These are phyloP conservation scores for Druon quercuslanigerum DNA, from an alignment of 1,140 invertebrate genomes.

Conservation along the genomic window DNA sequence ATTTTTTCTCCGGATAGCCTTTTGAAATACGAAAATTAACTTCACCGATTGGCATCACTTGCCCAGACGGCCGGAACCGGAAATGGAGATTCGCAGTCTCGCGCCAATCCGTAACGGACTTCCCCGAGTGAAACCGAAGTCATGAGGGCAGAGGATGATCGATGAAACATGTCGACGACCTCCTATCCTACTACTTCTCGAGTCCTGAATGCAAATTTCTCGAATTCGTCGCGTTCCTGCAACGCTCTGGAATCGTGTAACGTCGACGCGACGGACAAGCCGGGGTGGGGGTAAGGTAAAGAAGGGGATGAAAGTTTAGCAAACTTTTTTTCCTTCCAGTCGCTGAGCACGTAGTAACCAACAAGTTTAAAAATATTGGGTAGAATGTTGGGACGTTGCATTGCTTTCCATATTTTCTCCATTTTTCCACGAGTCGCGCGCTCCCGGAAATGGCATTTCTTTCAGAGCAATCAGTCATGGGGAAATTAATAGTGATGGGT, in stretches of 20 bases:
- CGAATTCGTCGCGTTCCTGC: background rate
- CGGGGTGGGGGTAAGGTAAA: background rate
- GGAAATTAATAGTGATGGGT: background rate
- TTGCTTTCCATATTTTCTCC: conserved; percentile 15
- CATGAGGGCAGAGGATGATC: conserved; percentile 39
- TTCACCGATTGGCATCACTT: conserved; percentile 24
- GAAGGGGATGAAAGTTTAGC: background rate
- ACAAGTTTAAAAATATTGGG: conserved; percentile 3
- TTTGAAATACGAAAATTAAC: background rate
- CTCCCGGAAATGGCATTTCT: background rate
- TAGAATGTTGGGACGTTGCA: conserved; percentile 1
- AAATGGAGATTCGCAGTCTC: conserved; percentile 45
- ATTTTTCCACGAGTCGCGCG: conserved; percentile 10
- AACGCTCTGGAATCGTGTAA: conserved; percentile 8
- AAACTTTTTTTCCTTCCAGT: background rate
- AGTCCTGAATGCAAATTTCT: conserved; percentile 22
- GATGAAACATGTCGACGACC: conserved; percentile 41
- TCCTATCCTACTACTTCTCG: conserved; percentile 33
- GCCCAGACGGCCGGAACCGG: conserved; percentile 39
- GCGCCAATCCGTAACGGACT: conserved; percentile 33
- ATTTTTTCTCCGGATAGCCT: no score
- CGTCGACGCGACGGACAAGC: background rate
- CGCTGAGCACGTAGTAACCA: background rate
- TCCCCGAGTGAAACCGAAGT: conserved; percentile 35
- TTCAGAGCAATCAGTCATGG: background rate